Percentiles rank a stretch among this genome's conserved stretches.
These are phyloP conservation scores for Pterophyllum scalare DNA, from an alignment of 2,113 vertebrate species.

Conservation along the genomic window DNA sequence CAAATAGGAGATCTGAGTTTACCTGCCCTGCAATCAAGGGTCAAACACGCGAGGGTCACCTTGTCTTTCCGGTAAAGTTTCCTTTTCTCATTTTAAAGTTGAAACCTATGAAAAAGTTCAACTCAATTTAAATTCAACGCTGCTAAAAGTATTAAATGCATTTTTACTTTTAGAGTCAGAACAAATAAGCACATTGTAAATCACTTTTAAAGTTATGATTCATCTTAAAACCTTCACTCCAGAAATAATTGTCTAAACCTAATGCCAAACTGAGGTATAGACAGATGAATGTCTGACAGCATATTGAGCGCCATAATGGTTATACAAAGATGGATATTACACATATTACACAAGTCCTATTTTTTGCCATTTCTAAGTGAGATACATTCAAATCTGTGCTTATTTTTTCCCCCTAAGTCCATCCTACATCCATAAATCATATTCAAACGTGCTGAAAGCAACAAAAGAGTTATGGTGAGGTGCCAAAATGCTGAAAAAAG, in stretches of 20 bases:
- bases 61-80: background rate
- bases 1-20: too few species aligned
- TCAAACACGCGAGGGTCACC: background rate
- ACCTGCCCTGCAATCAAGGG: too few species aligned
- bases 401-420: slow-evolving; percentile 34
- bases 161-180: slow-evolving; percentile 2
- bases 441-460: slow-evolving; percentile 29
- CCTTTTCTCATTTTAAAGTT: slow-evolving; percentile 21
- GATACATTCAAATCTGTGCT: slow-evolving; percentile 33
- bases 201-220: slow-evolving; percentile 32
- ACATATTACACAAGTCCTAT: slow-evolving; percentile 13
- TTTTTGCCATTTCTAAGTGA: slow-evolving; percentile 25
- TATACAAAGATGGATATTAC: slow-evolving; percentile 12
- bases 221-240: slow-evolving; percentile 23
- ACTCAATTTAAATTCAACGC: slow-evolving; percentile 21
- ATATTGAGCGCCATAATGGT: background rate
- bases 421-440: slow-evolving; percentile 49
- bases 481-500: slow-evolving; percentile 32
- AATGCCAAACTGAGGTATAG: background rate
- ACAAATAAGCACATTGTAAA: background rate
- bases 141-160: slow-evolving; percentile 5
- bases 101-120: slow-evolving; percentile 17
- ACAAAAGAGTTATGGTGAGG: slow-evolving; percentile 37
- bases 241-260: slow-evolving; percentile 34
- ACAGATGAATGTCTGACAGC: slow-evolving; percentile 20